Evolutionary conservation across 1,140 invertebrate genomes (phyloP).

Genomic region (Tachypleus tridentatus): DNA sequence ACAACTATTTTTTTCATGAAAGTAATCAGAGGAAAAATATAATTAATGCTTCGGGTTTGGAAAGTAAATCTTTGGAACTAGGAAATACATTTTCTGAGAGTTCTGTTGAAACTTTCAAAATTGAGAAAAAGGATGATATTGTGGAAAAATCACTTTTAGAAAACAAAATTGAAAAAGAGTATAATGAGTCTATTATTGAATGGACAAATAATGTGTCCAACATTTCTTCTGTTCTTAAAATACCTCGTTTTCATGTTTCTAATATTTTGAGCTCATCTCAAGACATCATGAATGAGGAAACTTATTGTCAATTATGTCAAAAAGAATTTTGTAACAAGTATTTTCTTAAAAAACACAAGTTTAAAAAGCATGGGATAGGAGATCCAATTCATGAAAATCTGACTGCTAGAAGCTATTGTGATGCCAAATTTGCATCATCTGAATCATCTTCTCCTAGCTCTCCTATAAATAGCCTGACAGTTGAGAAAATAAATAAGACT

Average conservation of each 20-base stretch:
- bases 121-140: no score
- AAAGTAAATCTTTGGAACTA: not conserved
- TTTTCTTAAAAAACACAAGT: conserved; percentile 94
- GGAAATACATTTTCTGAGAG: no score
- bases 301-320: conserved; percentile 73
- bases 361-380: conserved; percentile 77
- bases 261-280: not conserved
- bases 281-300: conserved; percentile 28
- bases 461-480: not conserved
- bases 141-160: no score
- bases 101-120: no score
- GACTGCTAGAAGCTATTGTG: conserved; percentile 1
- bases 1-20: conserved; percentile 83
- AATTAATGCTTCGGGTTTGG: conserved; percentile 29
- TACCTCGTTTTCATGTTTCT: no score
- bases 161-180: no score
- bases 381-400: conserved; percentile 7
- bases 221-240: no score
- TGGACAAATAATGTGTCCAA: no score
- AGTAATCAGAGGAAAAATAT: conserved; percentile 63
- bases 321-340: conserved; percentile 99
- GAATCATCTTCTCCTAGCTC: conserved; percentile 2
- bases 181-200: no score
- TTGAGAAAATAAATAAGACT: conserved; percentile 6
- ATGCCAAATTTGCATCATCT: not conserved